Base-by-base conservation (phyloP, 2,797 vertebrate genomes). In the Alcedo quadribrachys region DNA sequence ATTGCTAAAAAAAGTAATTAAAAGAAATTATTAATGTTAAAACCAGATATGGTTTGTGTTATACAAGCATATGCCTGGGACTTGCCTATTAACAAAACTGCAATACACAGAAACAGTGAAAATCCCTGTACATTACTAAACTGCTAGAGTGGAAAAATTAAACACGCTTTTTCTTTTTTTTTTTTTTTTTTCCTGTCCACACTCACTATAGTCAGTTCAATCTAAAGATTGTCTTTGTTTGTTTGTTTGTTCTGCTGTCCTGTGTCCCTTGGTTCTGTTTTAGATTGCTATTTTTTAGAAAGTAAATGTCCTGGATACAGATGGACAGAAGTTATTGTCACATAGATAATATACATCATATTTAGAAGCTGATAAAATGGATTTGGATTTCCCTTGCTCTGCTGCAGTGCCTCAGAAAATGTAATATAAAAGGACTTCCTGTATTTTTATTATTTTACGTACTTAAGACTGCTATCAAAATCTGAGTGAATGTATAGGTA, bases 1-100 rank as follows among this genome's bases (percentile, higher is more conserved):
- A 87, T 71, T 95, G 54, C 85, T 71, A 25, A 74, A 92, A 51
- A 95, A 89, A 93, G 48, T 85, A 69, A 95, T 97, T 95, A 95
- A 95, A 86, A 86, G 68, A 77, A 95, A 92, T 95, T 81, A 94
- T 68, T 88, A 76, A 81, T 86, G 42, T 35, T 86, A 83, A 93
- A 96, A 81, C 67, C 55, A 90, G 90, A 51, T 82, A 88, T 77
- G 55, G 87, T 81, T 92, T 92, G 71, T 73, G 51, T 80, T 94
- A 74, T 54, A 85, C 69, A 85, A 91, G 70, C 60, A 61, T 94
- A 86, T 94, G 81, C 73, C 57, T 82, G 71, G 62, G 60, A 89
- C 40, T 74, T 93, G 58, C 46, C 81, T 93, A 55, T 95, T 92
- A 95, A 40, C 90, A 95, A 91, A 95, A 91, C 58, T 89, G 89